phyloP scores from a whole-genome alignment of 2,888 invertebrate genomes.

The Timema podura region DNA sequence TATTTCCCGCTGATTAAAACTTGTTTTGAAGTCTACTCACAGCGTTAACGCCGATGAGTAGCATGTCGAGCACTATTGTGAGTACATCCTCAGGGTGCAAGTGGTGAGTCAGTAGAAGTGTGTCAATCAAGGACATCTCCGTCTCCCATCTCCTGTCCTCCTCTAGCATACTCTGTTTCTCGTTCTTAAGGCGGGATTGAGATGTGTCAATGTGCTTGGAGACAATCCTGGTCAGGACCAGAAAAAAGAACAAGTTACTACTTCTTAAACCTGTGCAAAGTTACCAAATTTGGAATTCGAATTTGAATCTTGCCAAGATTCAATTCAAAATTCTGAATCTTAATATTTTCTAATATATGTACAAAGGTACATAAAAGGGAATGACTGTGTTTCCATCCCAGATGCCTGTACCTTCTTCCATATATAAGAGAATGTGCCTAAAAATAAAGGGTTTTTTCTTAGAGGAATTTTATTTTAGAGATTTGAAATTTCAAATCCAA shows the following conservation, averaged over 20 bases:
- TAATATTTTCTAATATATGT: no score
- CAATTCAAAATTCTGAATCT: neutral
- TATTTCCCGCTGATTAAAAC: neutral
- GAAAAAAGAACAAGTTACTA: neutral
- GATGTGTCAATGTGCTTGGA: conserved; percentile 55
- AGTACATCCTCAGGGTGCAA: conserved; percentile 58
- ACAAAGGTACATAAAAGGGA: neutral
- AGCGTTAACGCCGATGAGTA: conserved; percentile 62
- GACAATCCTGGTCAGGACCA: conserved; percentile 48
- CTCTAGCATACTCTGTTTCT: conserved; percentile 32
- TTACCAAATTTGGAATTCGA: no score
- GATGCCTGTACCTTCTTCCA: no score
- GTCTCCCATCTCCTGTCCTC: conserved; percentile 21
- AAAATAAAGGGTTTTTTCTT: no score
- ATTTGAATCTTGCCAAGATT: neutral
- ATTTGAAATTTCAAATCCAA: no score
- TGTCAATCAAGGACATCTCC: conserved; percentile 48
- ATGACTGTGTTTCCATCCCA: neutral
- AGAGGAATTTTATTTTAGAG: no score
- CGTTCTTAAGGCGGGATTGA: conserved; percentile 41
- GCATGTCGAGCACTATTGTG: conserved; percentile 61
- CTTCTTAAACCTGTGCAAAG: neutral
- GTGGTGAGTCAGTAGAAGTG: conserved; percentile 53
- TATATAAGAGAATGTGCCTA: no score
- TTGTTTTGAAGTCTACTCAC: conserved; percentile 41